A percentile compares a stretch with the other conserved stretches of the same genome.
Conservation (phyloP, 2,113 vertebrate genomes). For the Eclectus roratus region DNA sequence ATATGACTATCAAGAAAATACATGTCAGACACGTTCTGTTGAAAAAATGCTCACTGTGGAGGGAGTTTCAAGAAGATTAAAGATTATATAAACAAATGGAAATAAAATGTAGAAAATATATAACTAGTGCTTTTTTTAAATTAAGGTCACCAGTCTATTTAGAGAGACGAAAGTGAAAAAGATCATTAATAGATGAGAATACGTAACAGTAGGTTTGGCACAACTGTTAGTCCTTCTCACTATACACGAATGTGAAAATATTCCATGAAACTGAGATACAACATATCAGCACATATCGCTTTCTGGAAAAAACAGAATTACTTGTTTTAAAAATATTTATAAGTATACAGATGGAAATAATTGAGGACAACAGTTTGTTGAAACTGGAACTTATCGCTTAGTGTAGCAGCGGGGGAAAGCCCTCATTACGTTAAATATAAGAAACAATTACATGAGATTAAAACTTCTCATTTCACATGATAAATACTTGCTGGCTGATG, state of each 20-base stretch:
- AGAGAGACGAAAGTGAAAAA: not conserved
- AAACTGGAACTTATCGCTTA: conserved; percentile 14
- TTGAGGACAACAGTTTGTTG: conserved; percentile 43
- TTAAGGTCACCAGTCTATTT: not conserved
- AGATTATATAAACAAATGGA: not conserved
- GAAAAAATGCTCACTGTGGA: not conserved
- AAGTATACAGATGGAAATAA: conserved; percentile 48
- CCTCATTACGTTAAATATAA: not conserved
- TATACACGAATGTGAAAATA: conserved; percentile 27
- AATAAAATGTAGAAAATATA: not conserved
- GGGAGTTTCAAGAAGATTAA: not conserved
- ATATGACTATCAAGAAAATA: not conserved
- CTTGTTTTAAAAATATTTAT: conserved; percentile 56
- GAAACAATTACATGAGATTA: not conserved
- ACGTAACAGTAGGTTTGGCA: not conserved
- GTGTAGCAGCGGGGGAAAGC: not conserved
- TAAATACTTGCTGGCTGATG: not conserved
- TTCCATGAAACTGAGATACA: conserved; percentile 50
- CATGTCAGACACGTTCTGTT: not conserved
- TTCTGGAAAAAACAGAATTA: conserved; percentile 26
- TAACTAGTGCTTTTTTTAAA: not conserved
- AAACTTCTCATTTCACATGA: not conserved
- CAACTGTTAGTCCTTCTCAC: conserved; percentile 53
- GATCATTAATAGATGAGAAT: conserved; percentile 17
- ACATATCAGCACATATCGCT: conserved; percentile 52